Percentiles rank a stretch among this genome's conserved stretches.
phyloP scores from a whole-genome alignment of 2,888 invertebrate genomes.

The Dryocosmus kuriphilus region DNA sequence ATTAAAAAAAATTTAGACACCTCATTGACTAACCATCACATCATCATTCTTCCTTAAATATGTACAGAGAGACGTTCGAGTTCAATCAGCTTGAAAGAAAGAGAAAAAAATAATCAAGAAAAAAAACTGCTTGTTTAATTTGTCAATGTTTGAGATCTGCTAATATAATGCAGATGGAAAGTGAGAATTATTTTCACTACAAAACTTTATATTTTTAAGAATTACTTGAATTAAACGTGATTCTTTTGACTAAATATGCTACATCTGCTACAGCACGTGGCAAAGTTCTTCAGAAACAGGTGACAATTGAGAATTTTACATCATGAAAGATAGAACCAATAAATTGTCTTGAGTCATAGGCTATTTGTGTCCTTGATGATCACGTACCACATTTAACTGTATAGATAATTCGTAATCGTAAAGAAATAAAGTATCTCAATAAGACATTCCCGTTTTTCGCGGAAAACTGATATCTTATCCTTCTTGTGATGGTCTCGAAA shows the following conservation, averaged over 20 bases:
- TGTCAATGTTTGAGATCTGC: slow-evolving; percentile 8
- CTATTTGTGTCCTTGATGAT: neutral
- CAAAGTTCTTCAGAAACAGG: slow-evolving; percentile 1
- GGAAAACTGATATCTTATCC: neutral
- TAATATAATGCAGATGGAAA: neutral
- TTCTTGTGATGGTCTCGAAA: neutral
- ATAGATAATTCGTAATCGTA: neutral
- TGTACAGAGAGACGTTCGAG: neutral
- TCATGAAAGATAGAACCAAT: neutral
- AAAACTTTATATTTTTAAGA: neutral
- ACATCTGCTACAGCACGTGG: neutral
- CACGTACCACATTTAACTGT: neutral
- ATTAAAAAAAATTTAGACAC: no score
- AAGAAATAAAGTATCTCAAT: neutral
- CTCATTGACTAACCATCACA: no score
- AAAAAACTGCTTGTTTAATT: neutral
- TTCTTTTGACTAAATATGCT: neutral
- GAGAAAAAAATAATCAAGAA: neutral
- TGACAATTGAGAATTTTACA: neutral
- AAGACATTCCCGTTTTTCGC: neutral
- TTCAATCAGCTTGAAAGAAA: neutral
- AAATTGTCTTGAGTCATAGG: neutral
- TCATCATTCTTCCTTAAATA: no score
- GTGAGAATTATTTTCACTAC: neutral
- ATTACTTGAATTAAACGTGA: slow-evolving; percentile 5